These are phyloP conservation scores for Chromis chromis DNA, from an alignment of 2,797 vertebrate genomes.

Conservation along the genomic window DNA sequence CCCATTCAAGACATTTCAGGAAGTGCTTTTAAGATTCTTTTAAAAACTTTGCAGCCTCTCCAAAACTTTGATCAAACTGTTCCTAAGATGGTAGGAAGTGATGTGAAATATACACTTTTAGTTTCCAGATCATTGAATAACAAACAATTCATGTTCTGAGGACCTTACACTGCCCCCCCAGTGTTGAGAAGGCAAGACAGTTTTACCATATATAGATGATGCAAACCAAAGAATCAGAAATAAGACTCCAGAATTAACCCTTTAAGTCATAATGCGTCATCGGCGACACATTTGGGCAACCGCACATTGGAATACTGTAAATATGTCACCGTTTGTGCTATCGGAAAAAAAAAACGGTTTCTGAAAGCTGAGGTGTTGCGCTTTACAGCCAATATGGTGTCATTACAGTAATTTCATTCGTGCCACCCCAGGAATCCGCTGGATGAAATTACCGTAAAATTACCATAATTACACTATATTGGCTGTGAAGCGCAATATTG, in stretches of 20 bases:
- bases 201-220: neutral
- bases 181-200: neutral
- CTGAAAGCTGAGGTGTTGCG: too few species aligned
- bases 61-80: neutral
- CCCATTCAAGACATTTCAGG: neutral
- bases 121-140: neutral
- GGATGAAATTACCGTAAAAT: too few species aligned
- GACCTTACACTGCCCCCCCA: neutral
- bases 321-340: too few species aligned
- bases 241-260: neutral
- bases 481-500: too few species aligned
- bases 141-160: neutral
- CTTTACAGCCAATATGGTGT: too few species aligned
- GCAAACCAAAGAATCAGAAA: neutral
- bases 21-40: neutral
- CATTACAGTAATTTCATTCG: too few species aligned
- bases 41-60: neutral
- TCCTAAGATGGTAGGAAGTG: neutral
- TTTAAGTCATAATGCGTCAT: too few species aligned
- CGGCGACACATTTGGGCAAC: too few species aligned
- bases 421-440: too few species aligned
- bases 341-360: too few species aligned
- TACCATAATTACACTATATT: too few species aligned
- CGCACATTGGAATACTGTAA: too few species aligned
- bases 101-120: neutral